A percentile compares a stretch with the other conserved stretches of the same genome.
Conservation (phyloP, 92 coral and sea anemone species). For the Porites rus region DNA sequence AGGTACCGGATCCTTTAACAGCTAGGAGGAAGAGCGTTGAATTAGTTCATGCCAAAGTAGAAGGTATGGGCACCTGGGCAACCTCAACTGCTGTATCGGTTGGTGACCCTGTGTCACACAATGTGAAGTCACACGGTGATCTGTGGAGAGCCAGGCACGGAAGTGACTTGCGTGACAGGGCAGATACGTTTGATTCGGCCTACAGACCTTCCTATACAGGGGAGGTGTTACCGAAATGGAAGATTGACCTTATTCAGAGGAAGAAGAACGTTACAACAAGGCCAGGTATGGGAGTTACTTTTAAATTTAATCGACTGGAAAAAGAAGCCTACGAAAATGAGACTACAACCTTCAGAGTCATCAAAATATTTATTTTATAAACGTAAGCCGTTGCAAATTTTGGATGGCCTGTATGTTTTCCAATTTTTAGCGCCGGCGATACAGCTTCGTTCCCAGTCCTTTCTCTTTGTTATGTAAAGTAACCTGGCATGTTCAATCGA, state of each 20-base stretch:
- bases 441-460: too few species aligned
- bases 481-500: too few species aligned
- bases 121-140: slow-evolving; percentile 18
- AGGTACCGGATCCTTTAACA: slow-evolving; percentile 61
- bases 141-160: slow-evolving; percentile 14
- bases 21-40: slow-evolving; percentile 59
- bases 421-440: too few species aligned
- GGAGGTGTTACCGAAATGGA: slow-evolving; percentile 78
- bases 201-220: slow-evolving; percentile 69
- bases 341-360: too few species aligned
- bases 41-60: slow-evolving; percentile 36
- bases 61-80: slow-evolving; percentile 6
- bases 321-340: too few species aligned
- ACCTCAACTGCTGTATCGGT: slow-evolving; percentile 3
- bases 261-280: slow-evolving; percentile 18
- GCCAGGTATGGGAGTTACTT: neutral
- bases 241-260: slow-evolving; percentile 69
- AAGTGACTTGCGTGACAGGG: slow-evolving; percentile 13
- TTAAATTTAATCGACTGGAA: neutral
- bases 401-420: too few species aligned
- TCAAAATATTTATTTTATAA: too few species aligned
- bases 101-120: slow-evolving; percentile 28
- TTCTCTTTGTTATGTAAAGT: too few species aligned
- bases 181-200: slow-evolving; percentile 11
- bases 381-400: too few species aligned